Evolutionary conservation across 2,113 vertebrate genomes (phyloP).

Genomic region (Syngnathus scovelli): DNA sequence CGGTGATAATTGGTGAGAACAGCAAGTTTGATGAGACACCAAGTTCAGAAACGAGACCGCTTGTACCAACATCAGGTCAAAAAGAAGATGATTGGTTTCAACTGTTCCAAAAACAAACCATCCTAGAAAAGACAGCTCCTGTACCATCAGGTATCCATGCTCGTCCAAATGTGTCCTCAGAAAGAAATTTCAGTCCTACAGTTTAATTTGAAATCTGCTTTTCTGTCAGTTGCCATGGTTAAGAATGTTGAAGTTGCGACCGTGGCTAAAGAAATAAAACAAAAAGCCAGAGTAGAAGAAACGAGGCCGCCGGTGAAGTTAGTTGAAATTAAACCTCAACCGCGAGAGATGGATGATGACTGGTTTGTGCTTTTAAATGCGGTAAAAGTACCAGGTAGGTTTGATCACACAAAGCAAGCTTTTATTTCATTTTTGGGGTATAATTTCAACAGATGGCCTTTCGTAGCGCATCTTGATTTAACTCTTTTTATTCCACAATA

Average conservation of each 20-base stretch:
- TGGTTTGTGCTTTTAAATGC: constrained; percentile 53
- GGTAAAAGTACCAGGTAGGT: constrained; percentile 41
- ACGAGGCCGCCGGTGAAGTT: constrained; percentile 8
- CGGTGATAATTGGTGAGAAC: constrained; percentile 42
- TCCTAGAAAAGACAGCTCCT: constrained; percentile 25
- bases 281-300: constrained; percentile 12
- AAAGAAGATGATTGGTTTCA: constrained; percentile 50
- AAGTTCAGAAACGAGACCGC: constrained; percentile 30
- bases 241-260: constrained; percentile 12
- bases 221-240: constrained; percentile 34
- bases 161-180: not conserved
- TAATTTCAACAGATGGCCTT: not conserved
- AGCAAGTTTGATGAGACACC: constrained; percentile 29
- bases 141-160: constrained; percentile 43
- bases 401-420: not conserved
- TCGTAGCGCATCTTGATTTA: not conserved
- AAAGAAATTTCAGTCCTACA: not conserved
- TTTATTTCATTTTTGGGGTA: not conserved
- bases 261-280: constrained; percentile 20
- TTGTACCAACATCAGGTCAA: constrained; percentile 14
- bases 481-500: constrained; percentile 10
- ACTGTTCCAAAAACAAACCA: constrained; percentile 25
- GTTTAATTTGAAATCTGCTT: not conserved
- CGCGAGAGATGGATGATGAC: constrained; percentile 43
- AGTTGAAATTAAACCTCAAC: constrained; percentile 13